Percentiles rank a stretch among this genome's conserved stretches.
Evolutionary conservation across 2,797 vertebrate genomes (phyloP).

Genomic region (Ctenochaetus hawaiiensis): DNA sequence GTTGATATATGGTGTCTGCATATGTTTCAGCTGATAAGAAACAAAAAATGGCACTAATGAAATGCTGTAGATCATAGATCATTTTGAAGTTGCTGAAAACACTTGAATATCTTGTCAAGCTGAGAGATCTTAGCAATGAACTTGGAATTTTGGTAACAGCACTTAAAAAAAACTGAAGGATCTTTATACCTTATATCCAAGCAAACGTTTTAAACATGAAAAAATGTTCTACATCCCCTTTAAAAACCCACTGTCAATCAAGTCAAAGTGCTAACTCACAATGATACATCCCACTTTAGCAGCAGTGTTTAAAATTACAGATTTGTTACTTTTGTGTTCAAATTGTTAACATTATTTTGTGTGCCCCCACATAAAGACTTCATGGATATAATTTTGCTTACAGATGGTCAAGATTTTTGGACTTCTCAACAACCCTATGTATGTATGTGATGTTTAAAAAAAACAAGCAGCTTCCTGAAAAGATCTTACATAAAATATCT

Average conservation of each 20-base stretch:
- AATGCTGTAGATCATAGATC: background rate
- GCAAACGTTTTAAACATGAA: too few relatives aligned
- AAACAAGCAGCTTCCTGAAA: conserved; percentile 37
- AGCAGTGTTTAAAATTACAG: background rate
- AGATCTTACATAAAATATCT: conserved; percentile 45
- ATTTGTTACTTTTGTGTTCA: background rate
- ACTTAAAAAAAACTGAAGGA: background rate
- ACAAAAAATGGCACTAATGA: background rate
- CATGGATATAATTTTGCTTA: background rate
- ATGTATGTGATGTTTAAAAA: background rate
- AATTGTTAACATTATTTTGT: background rate
- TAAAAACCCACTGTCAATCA: background rate
- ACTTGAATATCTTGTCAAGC: background rate
- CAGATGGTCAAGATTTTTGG: background rate
- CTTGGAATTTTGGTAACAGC: background rate
- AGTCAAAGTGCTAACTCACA: background rate
- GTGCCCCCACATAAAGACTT: too few relatives aligned
- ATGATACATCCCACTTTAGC: background rate
- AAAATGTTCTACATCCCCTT: background rate
- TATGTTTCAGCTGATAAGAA: background rate
- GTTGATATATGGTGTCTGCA: background rate
- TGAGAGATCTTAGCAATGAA: background rate
- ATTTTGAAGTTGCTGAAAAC: background rate
- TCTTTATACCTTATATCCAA: too few relatives aligned
- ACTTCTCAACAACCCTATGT: too few relatives aligned